Percentiles rank a stretch among this genome's conserved stretches.
Evolutionary conservation across 2,797 vertebrate genomes (phyloP).

Genomic region (Ibycter americanus): DNA sequence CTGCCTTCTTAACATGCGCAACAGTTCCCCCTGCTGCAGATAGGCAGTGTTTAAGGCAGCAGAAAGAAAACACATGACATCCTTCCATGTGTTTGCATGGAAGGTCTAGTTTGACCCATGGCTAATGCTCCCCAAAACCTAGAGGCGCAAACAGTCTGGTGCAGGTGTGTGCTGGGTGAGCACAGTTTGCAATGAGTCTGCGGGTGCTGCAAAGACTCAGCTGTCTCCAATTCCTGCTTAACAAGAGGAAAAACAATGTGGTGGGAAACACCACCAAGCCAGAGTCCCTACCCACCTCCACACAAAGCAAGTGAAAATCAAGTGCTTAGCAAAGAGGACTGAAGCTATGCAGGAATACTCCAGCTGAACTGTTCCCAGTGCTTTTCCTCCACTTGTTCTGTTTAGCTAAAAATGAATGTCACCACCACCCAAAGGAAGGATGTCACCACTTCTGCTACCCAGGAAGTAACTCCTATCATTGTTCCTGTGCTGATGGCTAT

Average conservation of each 20-base stretch:
- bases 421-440: conserved; percentile 65
- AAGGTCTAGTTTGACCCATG: neutral
- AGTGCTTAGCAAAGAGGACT: neutral
- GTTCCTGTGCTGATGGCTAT: conserved; percentile 86
- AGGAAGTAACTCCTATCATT: conserved; percentile 65
- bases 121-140: neutral
- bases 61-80: neutral
- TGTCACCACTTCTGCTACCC: conserved; percentile 90
- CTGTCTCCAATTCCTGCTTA: neutral
- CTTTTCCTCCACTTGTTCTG: neutral
- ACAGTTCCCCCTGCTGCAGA: rapidly evolving
- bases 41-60: neutral
- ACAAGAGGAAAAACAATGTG: neutral
- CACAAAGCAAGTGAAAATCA: neutral
- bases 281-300: neutral
- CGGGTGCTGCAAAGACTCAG: neutral
- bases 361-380: neutral
- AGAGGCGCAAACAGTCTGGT: neutral
- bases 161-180: neutral
- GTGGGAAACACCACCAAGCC: neutral
- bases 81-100: neutral
- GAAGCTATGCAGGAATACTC: neutral
- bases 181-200: neutral
- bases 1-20: neutral
- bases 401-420: conserved; percentile 82